Percentiles rank a stretch among this genome's conserved stretches.
Conservation (phyloP, 2,797 vertebrate species). For the Salmo trutta region DNA sequence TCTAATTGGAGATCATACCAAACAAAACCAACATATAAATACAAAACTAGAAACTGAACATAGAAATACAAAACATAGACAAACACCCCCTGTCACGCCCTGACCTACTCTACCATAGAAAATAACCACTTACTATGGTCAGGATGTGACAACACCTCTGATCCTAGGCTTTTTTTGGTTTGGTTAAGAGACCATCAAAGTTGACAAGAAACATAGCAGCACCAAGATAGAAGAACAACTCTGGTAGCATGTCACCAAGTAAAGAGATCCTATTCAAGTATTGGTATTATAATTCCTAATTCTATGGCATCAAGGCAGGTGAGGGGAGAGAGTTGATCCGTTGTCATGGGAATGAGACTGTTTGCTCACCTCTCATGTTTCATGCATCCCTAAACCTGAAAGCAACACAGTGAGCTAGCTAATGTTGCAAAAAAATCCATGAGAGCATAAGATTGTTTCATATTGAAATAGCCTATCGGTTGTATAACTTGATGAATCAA, state of each 20-base stretch:
- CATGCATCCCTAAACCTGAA: background rate
- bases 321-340: background rate
- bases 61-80: no score
- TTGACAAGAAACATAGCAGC: background rate
- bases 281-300: no score
- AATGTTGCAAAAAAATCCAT: background rate
- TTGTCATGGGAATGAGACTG: slow-evolving; percentile 29
- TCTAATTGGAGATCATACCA: no score
- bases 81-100: no score
- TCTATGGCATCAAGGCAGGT: background rate
- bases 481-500: background rate
- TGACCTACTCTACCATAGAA: no score
- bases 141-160: no score
- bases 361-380: slow-evolving; percentile 19
- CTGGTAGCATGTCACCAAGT: no score
- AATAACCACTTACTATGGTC: no score
- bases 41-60: no score
- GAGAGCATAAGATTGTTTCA: background rate
- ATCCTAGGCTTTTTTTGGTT: background rate
- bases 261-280: no score
- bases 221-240: no score
- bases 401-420: background rate
- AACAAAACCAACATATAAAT: no score
- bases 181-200: background rate
- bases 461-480: background rate